Percentiles rank a stretch among this genome's conserved stretches.
These are phyloP conservation scores for Minunthozetes semirufus DNA, from an alignment of 2,888 invertebrate genomes.

Conservation along the genomic window DNA sequence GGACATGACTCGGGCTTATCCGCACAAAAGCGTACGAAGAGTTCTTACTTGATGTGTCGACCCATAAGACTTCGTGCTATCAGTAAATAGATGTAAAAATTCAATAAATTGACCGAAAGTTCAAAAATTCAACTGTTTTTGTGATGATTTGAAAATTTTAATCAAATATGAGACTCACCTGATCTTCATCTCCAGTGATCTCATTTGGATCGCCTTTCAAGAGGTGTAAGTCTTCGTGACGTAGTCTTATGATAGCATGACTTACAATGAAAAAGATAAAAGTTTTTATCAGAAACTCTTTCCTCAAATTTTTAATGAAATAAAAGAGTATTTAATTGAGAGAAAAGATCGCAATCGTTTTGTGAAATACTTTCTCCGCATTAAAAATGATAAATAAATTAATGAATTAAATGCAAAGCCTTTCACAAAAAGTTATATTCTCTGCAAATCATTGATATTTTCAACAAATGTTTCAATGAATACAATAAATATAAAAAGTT, in stretches of 20 bases:
- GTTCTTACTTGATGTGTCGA: conserved; percentile 17
- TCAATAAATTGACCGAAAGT: not conserved
- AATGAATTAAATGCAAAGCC: too few species aligned
- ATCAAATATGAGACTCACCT: not conserved
- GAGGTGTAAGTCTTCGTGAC: conserved; percentile 23
- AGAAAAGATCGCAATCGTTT: too few species aligned
- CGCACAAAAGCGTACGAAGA: conserved; percentile 32
- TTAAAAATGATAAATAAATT: too few species aligned
- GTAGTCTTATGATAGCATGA: conserved; percentile 19
- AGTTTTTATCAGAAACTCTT: not conserved
- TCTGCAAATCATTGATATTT: too few species aligned
- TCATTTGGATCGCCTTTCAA: conserved; percentile 19
- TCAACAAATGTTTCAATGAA: not conserved
- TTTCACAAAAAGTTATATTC: too few species aligned
- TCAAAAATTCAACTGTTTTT: not conserved
- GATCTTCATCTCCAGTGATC: not conserved
- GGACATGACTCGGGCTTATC: conserved; percentile 10
- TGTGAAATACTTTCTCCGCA: not conserved
- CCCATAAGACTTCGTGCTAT: conserved; percentile 34
- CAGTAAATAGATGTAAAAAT: not conserved
- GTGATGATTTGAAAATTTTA: not conserved
- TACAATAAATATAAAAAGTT: not conserved
- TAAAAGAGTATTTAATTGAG: too few species aligned
- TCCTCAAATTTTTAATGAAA: not conserved
- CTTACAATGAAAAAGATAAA: not conserved